Evolutionary conservation across 1,140 invertebrate genomes (phyloP), one percentile per base, ranked within the genome.

Genomic region (Lordiphosa clarofinis): DNA sequence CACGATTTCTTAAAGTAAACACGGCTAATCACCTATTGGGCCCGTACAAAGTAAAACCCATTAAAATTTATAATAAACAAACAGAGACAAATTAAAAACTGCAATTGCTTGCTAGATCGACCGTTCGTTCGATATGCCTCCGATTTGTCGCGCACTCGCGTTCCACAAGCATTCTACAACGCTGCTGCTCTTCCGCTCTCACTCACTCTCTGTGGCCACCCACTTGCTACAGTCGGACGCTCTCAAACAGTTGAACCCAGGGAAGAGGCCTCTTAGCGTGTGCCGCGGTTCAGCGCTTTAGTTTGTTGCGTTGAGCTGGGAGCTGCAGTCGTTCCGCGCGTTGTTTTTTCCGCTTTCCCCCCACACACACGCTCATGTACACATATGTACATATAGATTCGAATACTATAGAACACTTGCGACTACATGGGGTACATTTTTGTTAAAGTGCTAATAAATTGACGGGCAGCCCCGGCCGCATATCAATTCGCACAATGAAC

Each of bases 401-500:
- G 47, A 53, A 68, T 59, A 68, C 44, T 66, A 65, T 65, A 65
- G 24, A 54, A 52, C 37, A 39, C 61, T 56, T 56, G 52, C 54
- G 60, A 71, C 54, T 81, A 56, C 63, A 69, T 72, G 76, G 76
- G 66, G 50, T 64, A 65, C 59, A 71, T 59, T 71, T 72, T 70
- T 72, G 72, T 69, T 82, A 69, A 81, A 81, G 76, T 81, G 76
- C 78, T 81, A 81, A 81, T 84, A 81, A 81, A 84, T 81, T 82
- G 78, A 76, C 62, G 42, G 58, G 2, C 4, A 24, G 21, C 21
- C 53, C 60, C 58, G 69, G 48, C 69, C 69, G 69, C 64, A 73
- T 55, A 69, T 72, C 66, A 70, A 62, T 79, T 57, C 56, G 67
- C 72, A 66, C 67, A 71, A 67, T 71, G 62, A 39, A 53, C 40